phyloP scores from a whole-genome alignment of 2,888 invertebrate genomes.

The Cerastis leucographa region DNA sequence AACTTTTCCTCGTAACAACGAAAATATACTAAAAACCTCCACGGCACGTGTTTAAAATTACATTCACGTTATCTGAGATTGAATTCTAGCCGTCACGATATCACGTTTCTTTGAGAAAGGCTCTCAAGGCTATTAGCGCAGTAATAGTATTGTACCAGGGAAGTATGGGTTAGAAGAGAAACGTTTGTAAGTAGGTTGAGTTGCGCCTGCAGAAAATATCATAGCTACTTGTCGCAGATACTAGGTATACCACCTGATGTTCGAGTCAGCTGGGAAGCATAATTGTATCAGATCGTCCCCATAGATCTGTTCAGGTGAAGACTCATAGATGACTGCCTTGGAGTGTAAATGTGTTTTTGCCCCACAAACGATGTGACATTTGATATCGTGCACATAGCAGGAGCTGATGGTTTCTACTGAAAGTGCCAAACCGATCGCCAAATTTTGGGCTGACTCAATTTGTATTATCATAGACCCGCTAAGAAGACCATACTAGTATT shows the following conservation, averaged over 20 bases:
- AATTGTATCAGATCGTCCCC: too few species aligned
- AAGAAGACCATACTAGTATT: background rate
- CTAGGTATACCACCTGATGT: background rate
- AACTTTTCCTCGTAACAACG: background rate
- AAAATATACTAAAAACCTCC: slow-evolving; percentile 15
- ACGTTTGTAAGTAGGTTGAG: slow-evolving; percentile 4
- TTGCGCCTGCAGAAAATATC: slow-evolving; percentile 42
- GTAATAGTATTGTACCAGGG: slow-evolving; percentile 36
- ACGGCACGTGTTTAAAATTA: slow-evolving; percentile 40
- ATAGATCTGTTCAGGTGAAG: too few species aligned
- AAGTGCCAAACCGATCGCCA: too few species aligned
- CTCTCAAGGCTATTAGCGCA: slow-evolving; percentile 47
- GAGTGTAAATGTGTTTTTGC: too few species aligned
- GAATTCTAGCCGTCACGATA: slow-evolving; percentile 42
- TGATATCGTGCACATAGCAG: too few species aligned
- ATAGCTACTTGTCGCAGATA: slow-evolving; percentile 30
- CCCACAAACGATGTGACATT: too few species aligned
- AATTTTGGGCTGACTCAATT: too few species aligned
- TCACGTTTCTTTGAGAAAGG: slow-evolving; percentile 41
- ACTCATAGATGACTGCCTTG: too few species aligned
- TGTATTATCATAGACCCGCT: too few species aligned
- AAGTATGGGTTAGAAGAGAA: slow-evolving; percentile 13
- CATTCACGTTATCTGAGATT: slow-evolving; percentile 51
- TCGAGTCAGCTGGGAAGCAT: background rate
- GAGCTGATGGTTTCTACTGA: too few species aligned